Conservation (phyloP, 2,797 vertebrate species). For the Leptatherina wallacei region DNA sequence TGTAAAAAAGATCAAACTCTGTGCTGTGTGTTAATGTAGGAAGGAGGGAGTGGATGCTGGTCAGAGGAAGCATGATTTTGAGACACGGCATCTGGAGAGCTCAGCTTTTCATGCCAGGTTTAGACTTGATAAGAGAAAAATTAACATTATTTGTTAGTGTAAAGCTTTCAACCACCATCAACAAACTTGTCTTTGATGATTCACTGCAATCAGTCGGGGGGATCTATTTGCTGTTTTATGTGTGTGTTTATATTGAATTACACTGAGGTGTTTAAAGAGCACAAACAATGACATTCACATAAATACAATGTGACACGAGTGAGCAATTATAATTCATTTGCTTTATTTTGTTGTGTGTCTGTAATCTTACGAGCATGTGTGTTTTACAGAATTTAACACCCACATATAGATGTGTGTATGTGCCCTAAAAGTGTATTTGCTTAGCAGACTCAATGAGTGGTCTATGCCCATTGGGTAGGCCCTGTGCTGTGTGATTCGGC, state of each 20-base stretch:
- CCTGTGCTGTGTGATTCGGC: constrained; percentile 66
- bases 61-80: background rate
- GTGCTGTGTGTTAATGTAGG: constrained; percentile 23
- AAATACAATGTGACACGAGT: constrained; percentile 14
- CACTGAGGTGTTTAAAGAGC: background rate
- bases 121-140: constrained; percentile 17
- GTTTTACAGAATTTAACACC: background rate
- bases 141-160: background rate
- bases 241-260: constrained; percentile 3
- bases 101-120: constrained; percentile 24
- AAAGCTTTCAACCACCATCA: constrained; percentile 19
- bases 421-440: constrained; percentile 44
- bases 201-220: background rate
- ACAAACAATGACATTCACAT: background rate
- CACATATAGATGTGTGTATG: background rate
- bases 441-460: constrained; percentile 39
- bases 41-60: constrained; percentile 8
- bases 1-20: constrained; percentile 48
- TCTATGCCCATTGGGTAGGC: constrained; percentile 54
- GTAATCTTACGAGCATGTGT: constrained; percentile 1
- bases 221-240: constrained; percentile 2
- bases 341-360: background rate
- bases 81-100: constrained; percentile 8
- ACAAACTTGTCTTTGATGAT: constrained; percentile 9
- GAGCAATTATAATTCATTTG: constrained; percentile 9